Percentiles rank a stretch among this genome's conserved stretches.
phyloP scores from a whole-genome alignment of 1,140 invertebrate species.

The Papilio helenus region DNA sequence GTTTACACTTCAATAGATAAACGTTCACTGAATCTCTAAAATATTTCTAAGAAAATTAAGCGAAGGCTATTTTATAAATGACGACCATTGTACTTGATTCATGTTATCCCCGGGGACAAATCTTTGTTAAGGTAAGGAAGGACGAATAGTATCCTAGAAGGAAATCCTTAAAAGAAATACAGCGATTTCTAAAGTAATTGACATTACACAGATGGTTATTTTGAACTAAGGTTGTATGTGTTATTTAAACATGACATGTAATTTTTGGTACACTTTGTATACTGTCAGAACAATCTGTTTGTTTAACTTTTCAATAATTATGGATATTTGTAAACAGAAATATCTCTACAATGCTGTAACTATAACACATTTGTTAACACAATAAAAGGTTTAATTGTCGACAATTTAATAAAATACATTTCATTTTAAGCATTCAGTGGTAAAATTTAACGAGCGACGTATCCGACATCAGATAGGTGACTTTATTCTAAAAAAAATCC shows the following conservation, averaged over 20 bases:
- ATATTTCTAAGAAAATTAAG: background rate
- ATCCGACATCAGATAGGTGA: background rate
- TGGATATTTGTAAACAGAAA: background rate
- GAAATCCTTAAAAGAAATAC: constrained; percentile 10
- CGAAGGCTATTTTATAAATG: constrained; percentile 12
- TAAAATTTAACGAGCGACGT: constrained; percentile 8
- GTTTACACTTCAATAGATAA: background rate
- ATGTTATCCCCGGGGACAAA: constrained; percentile 19
- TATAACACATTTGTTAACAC: background rate
- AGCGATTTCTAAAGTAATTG: background rate
- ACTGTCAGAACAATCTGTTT: background rate
- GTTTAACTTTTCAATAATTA: background rate
- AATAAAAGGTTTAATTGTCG: background rate
- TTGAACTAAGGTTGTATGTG: background rate
- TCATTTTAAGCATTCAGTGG: background rate
- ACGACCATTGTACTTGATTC: constrained; percentile 22
- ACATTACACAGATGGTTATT: background rate
- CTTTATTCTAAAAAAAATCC: background rate
- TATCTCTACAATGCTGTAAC: background rate
- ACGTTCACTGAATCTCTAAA: background rate
- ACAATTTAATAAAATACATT: background rate
- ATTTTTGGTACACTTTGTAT: background rate
- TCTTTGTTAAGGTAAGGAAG: constrained; percentile 27
- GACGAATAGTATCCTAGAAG: background rate
- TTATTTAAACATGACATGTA: background rate